These are phyloP conservation scores for Aphyosemion australe DNA, from an alignment of 2,113 vertebrate species.

Conservation along the genomic window DNA sequence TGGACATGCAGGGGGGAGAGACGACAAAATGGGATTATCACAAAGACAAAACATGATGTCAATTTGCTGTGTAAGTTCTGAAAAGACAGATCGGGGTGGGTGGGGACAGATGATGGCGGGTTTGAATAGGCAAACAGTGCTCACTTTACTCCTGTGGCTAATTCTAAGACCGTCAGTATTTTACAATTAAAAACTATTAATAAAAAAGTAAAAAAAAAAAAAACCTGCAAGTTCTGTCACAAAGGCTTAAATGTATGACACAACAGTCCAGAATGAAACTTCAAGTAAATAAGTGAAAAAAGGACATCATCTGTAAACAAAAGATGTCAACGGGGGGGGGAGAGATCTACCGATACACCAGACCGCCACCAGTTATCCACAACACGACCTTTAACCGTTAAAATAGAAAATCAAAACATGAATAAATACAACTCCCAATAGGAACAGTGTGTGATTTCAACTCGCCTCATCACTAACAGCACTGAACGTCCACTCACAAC, in stretches of 20 bases:
- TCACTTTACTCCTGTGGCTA: constrained; percentile 59
- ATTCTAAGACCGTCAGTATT: constrained; percentile 55
- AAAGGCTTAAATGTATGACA: constrained; percentile 71
- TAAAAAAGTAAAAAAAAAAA: constrained; percentile 42
- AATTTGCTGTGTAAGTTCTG: background rate
- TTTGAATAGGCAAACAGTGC: constrained; percentile 60
- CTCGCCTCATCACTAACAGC: constrained; percentile 55
- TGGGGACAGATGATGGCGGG: constrained; percentile 23
- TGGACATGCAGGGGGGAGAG: constrained; percentile 62
- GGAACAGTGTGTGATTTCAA: constrained; percentile 72
- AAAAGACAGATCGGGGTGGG: background rate
- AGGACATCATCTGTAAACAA: constrained; percentile 64
- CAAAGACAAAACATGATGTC: constrained; percentile 22
- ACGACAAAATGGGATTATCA: background rate
- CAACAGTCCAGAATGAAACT: constrained; percentile 65
- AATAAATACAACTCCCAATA: constrained; percentile 73
- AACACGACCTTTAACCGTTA: constrained; percentile 64
- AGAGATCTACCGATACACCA: constrained; percentile 40
- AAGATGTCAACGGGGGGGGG: constrained; percentile 45
- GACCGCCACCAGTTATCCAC: constrained; percentile 69
- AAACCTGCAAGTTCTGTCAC: constrained; percentile 55
- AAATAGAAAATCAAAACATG: constrained; percentile 65
- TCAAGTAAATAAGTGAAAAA: constrained; percentile 75
- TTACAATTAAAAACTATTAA: constrained; percentile 42
- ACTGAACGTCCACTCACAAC: constrained; percentile 52